Conservation (phyloP, 2,113 vertebrate species). For the Sinocyclocheilus grahami region DNA sequence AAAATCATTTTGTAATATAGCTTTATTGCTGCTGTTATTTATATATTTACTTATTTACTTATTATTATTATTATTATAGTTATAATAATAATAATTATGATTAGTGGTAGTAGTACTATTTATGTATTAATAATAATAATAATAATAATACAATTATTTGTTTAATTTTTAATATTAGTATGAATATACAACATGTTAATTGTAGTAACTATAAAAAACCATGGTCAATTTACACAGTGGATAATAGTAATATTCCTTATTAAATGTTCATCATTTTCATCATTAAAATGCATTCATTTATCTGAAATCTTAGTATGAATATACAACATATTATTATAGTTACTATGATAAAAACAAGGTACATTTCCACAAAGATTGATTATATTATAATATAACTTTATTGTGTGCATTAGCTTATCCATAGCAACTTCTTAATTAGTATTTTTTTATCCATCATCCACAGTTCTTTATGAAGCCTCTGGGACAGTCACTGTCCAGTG, state of each 20-base stretch:
- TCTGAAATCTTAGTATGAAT: neutral
- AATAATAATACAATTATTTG: too few species aligned
- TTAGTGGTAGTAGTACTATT: too few species aligned
- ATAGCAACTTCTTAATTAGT: neutral
- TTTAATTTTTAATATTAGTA: neutral
- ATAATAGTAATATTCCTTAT: neutral
- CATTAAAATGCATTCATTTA: neutral
- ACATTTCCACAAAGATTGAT: neutral
- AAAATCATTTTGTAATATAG: neutral
- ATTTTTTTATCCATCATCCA: slow-evolving; percentile 58
- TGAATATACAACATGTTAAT: neutral
- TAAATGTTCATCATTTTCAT: too few species aligned
- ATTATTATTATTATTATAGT: too few species aligned
- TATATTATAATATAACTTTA: neutral
- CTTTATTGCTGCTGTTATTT: neutral
- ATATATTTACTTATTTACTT: neutral
- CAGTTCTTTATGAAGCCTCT: slow-evolving; percentile 96
- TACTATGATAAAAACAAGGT: neutral
- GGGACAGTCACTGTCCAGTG: slow-evolving; percentile 82
- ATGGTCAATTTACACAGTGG: neutral
- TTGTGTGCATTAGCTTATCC: neutral
- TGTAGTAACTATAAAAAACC: neutral
- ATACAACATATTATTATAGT: neutral
- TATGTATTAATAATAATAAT: too few species aligned
- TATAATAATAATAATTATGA: too few species aligned